A percentile compares a stretch with the other conserved stretches of the same genome.
These are phyloP conservation scores for Bucorvus abyssinicus DNA, from an alignment of 2,797 vertebrate genomes.

Conservation along the genomic window DNA sequence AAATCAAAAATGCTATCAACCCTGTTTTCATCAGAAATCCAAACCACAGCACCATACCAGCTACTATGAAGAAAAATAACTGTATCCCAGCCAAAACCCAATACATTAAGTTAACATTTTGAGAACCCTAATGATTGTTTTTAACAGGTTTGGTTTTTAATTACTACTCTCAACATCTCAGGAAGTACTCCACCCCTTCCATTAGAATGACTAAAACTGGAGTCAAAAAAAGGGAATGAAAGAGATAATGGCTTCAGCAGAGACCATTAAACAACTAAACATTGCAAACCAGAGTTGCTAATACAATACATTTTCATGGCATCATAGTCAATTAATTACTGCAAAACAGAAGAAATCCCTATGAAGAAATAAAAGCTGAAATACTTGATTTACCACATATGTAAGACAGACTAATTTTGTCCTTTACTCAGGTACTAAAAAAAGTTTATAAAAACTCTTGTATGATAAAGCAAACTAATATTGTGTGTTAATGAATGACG, in stretches of 20 bases:
- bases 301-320: background rate
- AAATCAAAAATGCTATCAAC: background rate
- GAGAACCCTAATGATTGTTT: background rate
- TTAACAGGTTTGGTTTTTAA: background rate
- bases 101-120: background rate
- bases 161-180: background rate
- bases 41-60: background rate
- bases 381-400: background rate
- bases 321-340: slow-evolving; percentile 17
- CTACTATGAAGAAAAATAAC: background rate
- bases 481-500: slow-evolving; percentile 54
- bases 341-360: background rate
- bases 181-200: background rate
- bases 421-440: background rate
- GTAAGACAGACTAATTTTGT: background rate
- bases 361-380: slow-evolving; percentile 17
- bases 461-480: slow-evolving; percentile 49
- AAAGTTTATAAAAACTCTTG: slow-evolving; percentile 39
- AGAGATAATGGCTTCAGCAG: background rate
- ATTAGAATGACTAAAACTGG: background rate
- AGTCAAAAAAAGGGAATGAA: background rate
- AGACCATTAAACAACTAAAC: background rate
- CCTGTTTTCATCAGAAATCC: background rate
- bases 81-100: background rate
- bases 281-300: background rate